These are phyloP conservation scores for Nomada fucata DNA, from an alignment of 2,888 invertebrate species.

Conservation along the genomic window DNA sequence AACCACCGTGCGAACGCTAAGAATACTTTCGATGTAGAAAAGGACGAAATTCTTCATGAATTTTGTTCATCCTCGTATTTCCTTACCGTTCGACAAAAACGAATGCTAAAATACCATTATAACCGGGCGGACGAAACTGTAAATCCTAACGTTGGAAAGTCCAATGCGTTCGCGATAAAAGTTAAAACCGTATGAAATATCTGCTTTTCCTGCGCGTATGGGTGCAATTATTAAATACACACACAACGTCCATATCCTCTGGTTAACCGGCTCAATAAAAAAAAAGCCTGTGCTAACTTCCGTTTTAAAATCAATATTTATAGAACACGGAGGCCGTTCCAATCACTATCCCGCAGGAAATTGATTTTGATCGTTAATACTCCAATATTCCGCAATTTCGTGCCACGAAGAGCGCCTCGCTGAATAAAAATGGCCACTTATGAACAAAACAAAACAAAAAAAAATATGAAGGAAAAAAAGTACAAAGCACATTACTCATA, in stretches of 20 bases:
- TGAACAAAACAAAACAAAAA: too few species aligned
- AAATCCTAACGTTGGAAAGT: neutral
- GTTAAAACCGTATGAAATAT: neutral
- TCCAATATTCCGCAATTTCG: neutral
- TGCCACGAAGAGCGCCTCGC: too few species aligned
- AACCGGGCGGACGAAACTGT: too few species aligned
- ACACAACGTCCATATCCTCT: neutral
- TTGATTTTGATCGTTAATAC: neutral
- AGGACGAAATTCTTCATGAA: neutral
- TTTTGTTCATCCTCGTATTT: too few species aligned
- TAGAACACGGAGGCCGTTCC: neutral
- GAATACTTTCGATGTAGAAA: neutral
- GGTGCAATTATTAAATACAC: neutral
- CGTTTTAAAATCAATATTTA: slow-evolving; percentile 1
- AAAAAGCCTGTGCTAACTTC: neutral
- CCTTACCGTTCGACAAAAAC: too few species aligned
- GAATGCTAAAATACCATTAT: too few species aligned
- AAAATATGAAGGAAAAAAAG: too few species aligned
- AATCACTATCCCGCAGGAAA: neutral
- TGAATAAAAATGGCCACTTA: too few species aligned
- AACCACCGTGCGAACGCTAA: neutral
- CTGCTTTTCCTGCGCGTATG: too few species aligned
- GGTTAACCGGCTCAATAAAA: neutral
- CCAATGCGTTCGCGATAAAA: neutral
- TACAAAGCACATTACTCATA: neutral